Percentiles rank a stretch among this genome's conserved stretches.
phyloP scores from a whole-genome alignment of 2,113 vertebrate genomes.

The Carollia perspicillata region DNA sequence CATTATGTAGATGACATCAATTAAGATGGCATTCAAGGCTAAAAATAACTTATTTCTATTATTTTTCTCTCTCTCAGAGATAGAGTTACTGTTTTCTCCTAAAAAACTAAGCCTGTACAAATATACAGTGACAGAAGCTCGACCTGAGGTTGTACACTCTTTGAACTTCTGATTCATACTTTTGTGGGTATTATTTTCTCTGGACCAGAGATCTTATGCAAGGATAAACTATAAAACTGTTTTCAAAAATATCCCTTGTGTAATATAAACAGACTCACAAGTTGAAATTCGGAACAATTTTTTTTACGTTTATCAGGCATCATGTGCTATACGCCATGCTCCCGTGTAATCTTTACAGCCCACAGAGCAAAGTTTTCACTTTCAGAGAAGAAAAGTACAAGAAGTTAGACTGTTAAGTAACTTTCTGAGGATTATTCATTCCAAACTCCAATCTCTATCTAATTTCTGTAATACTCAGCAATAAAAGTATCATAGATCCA shows the following conservation, averaged over 20 bases:
- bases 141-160: not conserved
- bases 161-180: conserved; percentile 8
- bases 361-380: not conserved
- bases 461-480: not conserved
- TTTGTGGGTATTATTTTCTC: not conserved
- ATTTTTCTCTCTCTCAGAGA: not conserved
- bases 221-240: not conserved
- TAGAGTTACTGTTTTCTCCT: not conserved
- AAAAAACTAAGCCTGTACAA: not conserved
- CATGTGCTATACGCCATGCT: not conserved
- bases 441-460: not conserved
- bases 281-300: not conserved
- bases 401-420: not conserved
- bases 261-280: not conserved
- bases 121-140: not conserved
- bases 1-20: not conserved
- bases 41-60: not conserved
- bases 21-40: not conserved
- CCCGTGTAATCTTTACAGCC: not conserved
- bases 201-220: not conserved
- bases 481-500: not conserved
- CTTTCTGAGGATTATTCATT: not conserved
- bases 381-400: not conserved
- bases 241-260: not conserved
- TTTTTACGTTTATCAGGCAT: not conserved